A percentile compares a stretch with the other conserved stretches of the same genome.
phyloP scores from a whole-genome alignment of 2,113 vertebrate species.

The Macquaria ambigua region DNA sequence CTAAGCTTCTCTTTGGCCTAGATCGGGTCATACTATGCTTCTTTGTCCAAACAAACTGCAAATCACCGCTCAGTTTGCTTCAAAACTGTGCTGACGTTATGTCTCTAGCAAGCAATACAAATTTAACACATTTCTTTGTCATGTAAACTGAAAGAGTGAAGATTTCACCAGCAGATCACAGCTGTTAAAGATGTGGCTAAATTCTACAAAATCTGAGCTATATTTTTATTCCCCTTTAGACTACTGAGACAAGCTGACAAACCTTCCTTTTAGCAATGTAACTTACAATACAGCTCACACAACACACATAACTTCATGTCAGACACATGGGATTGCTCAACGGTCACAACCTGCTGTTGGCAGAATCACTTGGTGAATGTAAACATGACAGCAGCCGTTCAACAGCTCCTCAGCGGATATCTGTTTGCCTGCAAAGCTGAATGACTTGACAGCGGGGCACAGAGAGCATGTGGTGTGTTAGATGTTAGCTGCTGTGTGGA shows the following conservation, averaged over 20 bases:
- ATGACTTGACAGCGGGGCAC: conserved; percentile 42
- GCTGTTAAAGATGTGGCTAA: not conserved
- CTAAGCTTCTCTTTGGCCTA: conserved; percentile 79
- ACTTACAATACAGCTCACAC: not conserved
- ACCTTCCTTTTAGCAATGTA: not conserved
- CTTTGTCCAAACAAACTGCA: conserved; percentile 64
- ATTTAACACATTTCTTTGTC: not conserved
- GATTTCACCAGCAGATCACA: no score
- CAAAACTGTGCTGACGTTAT: conserved; percentile 20
- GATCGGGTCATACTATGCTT: conserved; percentile 53
- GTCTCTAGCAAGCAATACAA: not conserved
- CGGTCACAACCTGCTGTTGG: conserved; percentile 64
- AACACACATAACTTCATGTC: conserved; percentile 28
- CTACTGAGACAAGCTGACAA: not conserved
- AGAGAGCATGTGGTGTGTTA: not conserved
- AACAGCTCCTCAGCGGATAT: conserved; percentile 56
- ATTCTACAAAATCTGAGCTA: not conserved
- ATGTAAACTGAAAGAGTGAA: no score
- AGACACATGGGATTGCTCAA: conserved; percentile 61
- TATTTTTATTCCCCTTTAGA: not conserved
- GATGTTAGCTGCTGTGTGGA: not conserved
- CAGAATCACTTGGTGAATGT: conserved; percentile 61
- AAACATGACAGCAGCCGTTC: conserved; percentile 77
- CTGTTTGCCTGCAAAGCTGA: conserved; percentile 76
- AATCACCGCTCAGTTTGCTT: conserved; percentile 21